Percentiles rank a stretch among this genome's conserved stretches.
Conservation (phyloP, 2,888 invertebrate species). For the Clivina fossor region DNA sequence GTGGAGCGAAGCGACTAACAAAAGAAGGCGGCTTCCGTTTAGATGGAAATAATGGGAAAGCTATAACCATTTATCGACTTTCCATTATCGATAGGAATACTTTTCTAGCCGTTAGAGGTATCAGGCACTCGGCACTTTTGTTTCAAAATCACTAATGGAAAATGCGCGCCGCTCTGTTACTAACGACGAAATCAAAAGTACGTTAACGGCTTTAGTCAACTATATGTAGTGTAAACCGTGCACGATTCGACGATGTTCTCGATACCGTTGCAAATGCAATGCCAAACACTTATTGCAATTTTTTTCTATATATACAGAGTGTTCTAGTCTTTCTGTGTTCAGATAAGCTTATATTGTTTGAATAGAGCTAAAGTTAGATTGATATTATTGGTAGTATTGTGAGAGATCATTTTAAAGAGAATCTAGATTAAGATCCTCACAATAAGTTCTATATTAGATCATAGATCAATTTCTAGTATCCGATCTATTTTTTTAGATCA, state of each 20-base stretch:
- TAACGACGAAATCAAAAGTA: slow-evolving; percentile 23
- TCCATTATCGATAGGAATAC: slow-evolving; percentile 31
- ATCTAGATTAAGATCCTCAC: too few relatives aligned
- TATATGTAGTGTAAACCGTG: not conserved
- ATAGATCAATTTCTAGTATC: too few relatives aligned
- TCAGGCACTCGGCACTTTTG: slow-evolving; percentile 23
- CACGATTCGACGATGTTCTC: not conserved
- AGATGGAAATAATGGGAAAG: slow-evolving; percentile 30
- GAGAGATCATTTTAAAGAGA: too few relatives aligned
- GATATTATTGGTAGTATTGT: too few relatives aligned
- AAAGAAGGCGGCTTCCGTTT: slow-evolving; percentile 21
- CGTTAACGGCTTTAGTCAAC: not conserved
- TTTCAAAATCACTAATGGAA: slow-evolving; percentile 23
- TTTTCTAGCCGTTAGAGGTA: slow-evolving; percentile 26
- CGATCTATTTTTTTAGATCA: too few relatives aligned
- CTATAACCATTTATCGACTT: slow-evolving; percentile 29
- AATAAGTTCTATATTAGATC: too few relatives aligned
- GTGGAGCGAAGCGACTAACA: too few relatives aligned
- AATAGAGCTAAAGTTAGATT: too few relatives aligned
- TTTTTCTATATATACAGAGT: not conserved
- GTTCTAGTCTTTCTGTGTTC: too few relatives aligned
- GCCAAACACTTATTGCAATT: not conserved
- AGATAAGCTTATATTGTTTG: too few relatives aligned
- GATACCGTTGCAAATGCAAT: not conserved
- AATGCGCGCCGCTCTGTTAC: slow-evolving; percentile 4